Evolutionary conservation across 2,888 invertebrate species (phyloP).

Genomic region (Aquatica leii): DNA sequence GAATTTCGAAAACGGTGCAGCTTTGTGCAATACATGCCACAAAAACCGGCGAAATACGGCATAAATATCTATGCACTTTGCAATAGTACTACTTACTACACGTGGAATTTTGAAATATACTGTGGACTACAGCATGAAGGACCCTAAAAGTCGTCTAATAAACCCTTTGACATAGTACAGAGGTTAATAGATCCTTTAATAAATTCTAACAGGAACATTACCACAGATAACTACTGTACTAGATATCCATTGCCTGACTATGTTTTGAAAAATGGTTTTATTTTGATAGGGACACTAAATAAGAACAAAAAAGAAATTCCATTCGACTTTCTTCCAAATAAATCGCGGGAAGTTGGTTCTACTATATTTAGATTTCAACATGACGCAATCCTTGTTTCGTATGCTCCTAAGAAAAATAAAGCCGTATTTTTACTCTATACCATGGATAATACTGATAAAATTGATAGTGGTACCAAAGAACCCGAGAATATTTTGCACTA

Average conservation of each 20-base stretch:
- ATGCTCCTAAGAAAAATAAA: no score
- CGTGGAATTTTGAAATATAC: not conserved
- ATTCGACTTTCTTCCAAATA: no score
- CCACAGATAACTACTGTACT: not conserved
- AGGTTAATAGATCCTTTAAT: not conserved
- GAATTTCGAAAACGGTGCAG: not conserved
- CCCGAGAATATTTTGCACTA: conserved; percentile 36
- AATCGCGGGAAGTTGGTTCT: no score
- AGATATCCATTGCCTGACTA: not conserved
- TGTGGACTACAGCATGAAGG: not conserved
- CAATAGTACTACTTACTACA: not conserved
- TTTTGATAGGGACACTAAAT: conserved; percentile 19
- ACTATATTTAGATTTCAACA: no score
- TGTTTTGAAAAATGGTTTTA: no score
- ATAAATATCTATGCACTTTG: not conserved
- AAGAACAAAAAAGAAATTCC: no score
- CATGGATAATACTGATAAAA: no score
- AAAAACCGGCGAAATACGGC: not conserved
- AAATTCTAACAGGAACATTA: not conserved
- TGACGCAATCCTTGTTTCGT: no score
- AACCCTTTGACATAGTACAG: not conserved
- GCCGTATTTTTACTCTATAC: no score
- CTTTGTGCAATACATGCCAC: not conserved
- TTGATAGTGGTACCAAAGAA: no score
- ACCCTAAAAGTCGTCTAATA: not conserved